Conservation (phyloP, 2,888 invertebrate genomes). For the Plagiodera versicolora region DNA sequence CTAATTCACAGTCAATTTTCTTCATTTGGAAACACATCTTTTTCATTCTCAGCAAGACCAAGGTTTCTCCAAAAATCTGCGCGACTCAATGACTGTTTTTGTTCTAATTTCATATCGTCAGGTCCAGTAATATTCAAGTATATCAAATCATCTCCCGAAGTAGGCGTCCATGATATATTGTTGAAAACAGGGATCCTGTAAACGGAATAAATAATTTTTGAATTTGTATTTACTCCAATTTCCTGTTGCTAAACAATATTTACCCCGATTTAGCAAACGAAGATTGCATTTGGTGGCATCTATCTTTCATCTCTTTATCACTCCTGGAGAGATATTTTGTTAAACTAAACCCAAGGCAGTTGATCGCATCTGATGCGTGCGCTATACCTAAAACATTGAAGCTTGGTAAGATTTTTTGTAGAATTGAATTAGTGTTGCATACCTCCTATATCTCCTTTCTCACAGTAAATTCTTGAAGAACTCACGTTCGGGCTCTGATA, state of each 20-base stretch:
- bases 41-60: neutral
- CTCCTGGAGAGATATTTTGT: constrained; percentile 16
- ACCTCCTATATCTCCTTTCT: constrained; percentile 7
- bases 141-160: constrained; percentile 23
- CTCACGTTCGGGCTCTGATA: neutral
- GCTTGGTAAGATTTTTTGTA: neutral
- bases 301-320: constrained; percentile 37
- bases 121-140: constrained; percentile 30
- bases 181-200: constrained; percentile 33
- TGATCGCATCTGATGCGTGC: constrained; percentile 36
- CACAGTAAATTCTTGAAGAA: neutral
- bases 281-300: constrained; percentile 29
- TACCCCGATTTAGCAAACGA: neutral
- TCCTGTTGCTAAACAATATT: constrained; percentile 7
- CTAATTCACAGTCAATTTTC: no score
- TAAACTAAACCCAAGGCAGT: constrained; percentile 28
- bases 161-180: constrained; percentile 31
- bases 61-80: constrained; percentile 32
- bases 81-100: constrained; percentile 24
- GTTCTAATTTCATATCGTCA: constrained; percentile 30
- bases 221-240: no score
- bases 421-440: constrained; percentile 2
- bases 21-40: neutral
- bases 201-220: constrained; percentile 4
- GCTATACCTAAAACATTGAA: constrained; percentile 31